A percentile compares a stretch with the other conserved stretches of the same genome.
phyloP scores from a whole-genome alignment of 2,888 invertebrate species.

The Heliconius ismenius region DNA sequence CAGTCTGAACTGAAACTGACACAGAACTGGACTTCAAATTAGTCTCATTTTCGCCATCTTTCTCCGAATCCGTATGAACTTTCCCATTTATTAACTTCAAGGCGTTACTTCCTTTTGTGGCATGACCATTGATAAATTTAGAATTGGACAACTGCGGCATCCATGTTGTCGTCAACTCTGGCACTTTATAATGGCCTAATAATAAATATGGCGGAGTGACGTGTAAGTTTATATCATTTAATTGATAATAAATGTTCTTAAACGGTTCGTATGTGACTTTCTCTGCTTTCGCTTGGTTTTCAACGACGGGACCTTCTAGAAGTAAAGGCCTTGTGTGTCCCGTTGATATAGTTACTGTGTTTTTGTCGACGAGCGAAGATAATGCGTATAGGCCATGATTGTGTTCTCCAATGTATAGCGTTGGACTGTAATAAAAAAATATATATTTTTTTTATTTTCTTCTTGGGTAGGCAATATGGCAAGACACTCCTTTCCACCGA shows the following conservation, averaged over 20 bases:
- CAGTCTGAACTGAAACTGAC: slow-evolving; percentile 83
- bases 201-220: slow-evolving; percentile 75
- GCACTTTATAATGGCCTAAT: slow-evolving; percentile 87
- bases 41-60: slow-evolving; percentile 72
- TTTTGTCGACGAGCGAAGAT: slow-evolving; percentile 95
- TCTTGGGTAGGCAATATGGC: too few species aligned
- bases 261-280: slow-evolving; percentile 74
- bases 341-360: slow-evolving; percentile 90
- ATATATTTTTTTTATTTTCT: too few species aligned
- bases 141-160: slow-evolving; percentile 68
- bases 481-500: too few species aligned
- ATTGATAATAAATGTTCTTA: slow-evolving; percentile 74
- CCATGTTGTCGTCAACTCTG: slow-evolving; percentile 81
- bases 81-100: slow-evolving; percentile 72
- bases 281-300: slow-evolving; percentile 53
- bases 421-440: slow-evolving; percentile 84
- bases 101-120: slow-evolving; percentile 52
- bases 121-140: slow-evolving; percentile 60
- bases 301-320: slow-evolving; percentile 85
- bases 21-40: slow-evolving; percentile 69
- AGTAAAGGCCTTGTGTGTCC: slow-evolving; percentile 86
- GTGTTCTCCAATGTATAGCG: slow-evolving; percentile 94
- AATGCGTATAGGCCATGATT: slow-evolving; percentile 94
- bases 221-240: slow-evolving; percentile 71
- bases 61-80: slow-evolving; percentile 61